These are phyloP conservation scores for human DNA, from an alignment of 2,113 vertebrate genomes.

Conservation along the genomic window GRCh38 chr15:35171501-35172000, in stretches of 20 bases:
- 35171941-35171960: too few species aligned
- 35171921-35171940: too few species aligned
- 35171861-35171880: too few species aligned
- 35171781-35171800: background rate
- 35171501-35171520: background rate
- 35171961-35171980: too few species aligned
- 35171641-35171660: background rate
- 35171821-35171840: background rate
- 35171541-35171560: background rate
- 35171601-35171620: background rate
- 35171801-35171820: too few species aligned
- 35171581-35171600: background rate
- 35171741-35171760: too few species aligned
- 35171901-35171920: too few species aligned
- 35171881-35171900: too few species aligned
- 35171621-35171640: conserved; percentile 14
- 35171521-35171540: background rate
- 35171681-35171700: background rate
- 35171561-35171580: background rate
- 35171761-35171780: background rate
- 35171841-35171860: background rate
- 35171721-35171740: background rate
- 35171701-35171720: background rate
- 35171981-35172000: too few species aligned
- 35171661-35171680: background rate